These are phyloP conservation scores for Leucopsar rothschildi DNA, from an alignment of 2,113 vertebrate genomes.

Conservation along the genomic window DNA sequence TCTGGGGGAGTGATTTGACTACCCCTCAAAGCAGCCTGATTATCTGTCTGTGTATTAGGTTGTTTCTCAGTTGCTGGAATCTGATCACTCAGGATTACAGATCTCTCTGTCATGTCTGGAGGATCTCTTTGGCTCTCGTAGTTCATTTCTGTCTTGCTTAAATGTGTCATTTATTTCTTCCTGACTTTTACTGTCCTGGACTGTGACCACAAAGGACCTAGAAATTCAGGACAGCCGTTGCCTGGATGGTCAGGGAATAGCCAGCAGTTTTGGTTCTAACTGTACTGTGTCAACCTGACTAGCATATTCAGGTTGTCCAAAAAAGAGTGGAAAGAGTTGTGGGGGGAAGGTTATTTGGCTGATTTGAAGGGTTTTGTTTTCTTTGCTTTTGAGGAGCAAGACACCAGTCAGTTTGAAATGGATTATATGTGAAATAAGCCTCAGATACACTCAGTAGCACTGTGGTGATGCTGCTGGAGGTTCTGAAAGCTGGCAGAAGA, in stretches of 20 bases:
- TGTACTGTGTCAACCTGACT: background rate
- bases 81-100: background rate
- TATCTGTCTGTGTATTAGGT: background rate
- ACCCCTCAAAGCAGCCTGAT: background rate
- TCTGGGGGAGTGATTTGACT: background rate
- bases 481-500: background rate
- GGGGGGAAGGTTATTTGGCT: fast-evolving
- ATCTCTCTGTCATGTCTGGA: background rate
- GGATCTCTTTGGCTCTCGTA: background rate
- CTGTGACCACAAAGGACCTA: background rate
- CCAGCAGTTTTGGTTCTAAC: background rate
- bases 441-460: background rate
- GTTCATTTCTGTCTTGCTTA: background rate
- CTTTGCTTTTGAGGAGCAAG: background rate
- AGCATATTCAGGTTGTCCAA: background rate
- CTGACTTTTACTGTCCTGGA: background rate
- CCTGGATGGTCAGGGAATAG: background rate
- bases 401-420: background rate
- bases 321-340: background rate
- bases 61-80: background rate
- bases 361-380: background rate
- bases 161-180: background rate
- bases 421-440: background rate
- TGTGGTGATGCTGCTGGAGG: background rate
- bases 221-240: background rate